A percentile compares a stretch with the other conserved stretches of the same genome.
phyloP scores from a whole-genome alignment of 1,140 invertebrate genomes.

The Papilio polytes region DNA sequence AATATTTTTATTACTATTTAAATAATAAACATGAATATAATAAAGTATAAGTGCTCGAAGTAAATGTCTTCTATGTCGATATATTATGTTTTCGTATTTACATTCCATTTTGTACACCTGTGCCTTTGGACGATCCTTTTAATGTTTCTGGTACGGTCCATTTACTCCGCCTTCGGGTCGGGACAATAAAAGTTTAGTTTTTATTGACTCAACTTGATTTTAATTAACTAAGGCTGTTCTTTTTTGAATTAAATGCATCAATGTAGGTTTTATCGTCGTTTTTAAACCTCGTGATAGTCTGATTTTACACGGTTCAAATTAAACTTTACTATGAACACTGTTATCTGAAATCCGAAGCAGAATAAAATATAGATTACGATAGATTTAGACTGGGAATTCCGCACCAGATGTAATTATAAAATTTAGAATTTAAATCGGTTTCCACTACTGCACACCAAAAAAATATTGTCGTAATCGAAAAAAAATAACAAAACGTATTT shows the following conservation, averaged over 20 bases:
- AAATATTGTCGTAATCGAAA: neutral
- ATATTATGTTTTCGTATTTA: conserved; percentile 63
- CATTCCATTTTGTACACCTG: conserved; percentile 72
- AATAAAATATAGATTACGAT: neutral
- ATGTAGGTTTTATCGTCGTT: neutral
- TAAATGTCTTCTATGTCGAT: conserved; percentile 58
- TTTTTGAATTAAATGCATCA: neutral
- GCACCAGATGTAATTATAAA: neutral
- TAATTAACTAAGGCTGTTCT: conserved; percentile 17
- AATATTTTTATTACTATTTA: neutral
- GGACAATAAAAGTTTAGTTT: conserved; percentile 41
- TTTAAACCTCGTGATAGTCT: neutral
- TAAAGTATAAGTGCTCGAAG: conserved; percentile 42
- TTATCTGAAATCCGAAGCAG: neutral
- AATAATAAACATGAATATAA: conserved; percentile 1
- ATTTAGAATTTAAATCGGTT: neutral
- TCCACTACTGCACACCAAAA: no score
- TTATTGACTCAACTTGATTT: conserved; percentile 38
- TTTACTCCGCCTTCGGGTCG: conserved; percentile 46
- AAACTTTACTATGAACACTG: neutral
- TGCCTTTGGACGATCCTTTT: conserved; percentile 64
- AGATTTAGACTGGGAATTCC: neutral
- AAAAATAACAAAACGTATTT: no score
- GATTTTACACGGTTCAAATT: neutral
- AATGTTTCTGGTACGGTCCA: conserved; percentile 65